Conservation (phyloP, 2,797 vertebrate species). For the Poeciliopsis gracilis region DNA sequence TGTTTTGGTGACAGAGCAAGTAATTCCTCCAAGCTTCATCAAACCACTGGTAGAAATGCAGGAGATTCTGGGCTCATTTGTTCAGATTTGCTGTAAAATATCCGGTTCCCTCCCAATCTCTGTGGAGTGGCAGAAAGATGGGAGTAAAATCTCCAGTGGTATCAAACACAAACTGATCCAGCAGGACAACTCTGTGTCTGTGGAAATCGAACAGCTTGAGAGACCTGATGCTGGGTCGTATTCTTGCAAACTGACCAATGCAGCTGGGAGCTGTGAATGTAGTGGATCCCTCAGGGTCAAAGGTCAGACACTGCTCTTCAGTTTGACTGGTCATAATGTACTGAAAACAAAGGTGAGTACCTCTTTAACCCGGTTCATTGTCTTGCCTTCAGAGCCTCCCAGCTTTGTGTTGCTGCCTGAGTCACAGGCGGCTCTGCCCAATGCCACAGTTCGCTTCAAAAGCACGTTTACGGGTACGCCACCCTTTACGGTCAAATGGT, state of each 20-base stretch:
- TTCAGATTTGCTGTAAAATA: slow-evolving; percentile 93
- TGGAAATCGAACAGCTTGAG: slow-evolving; percentile 90
- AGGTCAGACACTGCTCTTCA: slow-evolving; percentile 72
- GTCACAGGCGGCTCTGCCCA: slow-evolving; percentile 88
- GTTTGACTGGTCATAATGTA: slow-evolving; percentile 29
- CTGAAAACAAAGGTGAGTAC: slow-evolving; percentile 52
- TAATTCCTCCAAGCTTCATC: slow-evolving; percentile 93
- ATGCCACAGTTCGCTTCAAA: slow-evolving; percentile 91
- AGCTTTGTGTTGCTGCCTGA: slow-evolving; percentile 90
- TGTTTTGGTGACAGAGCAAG: slow-evolving; percentile 87
- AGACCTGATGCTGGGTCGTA: slow-evolving; percentile 90
- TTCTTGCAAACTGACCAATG: slow-evolving; percentile 90
- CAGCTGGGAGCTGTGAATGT: slow-evolving; percentile 90
- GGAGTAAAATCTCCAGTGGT: slow-evolving; percentile 87
- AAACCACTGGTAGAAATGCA: slow-evolving; percentile 92
- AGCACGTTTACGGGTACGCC: slow-evolving; percentile 92
- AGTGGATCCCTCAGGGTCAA: slow-evolving; percentile 83
- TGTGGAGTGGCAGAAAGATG: slow-evolving; percentile 96
- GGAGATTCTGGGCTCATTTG: slow-evolving; percentile 88
- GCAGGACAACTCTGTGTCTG: slow-evolving; percentile 88
- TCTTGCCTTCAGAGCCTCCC: slow-evolving; percentile 88
- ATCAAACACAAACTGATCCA: slow-evolving; percentile 91
- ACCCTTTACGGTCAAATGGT: slow-evolving; percentile 96
- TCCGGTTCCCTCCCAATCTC: slow-evolving; percentile 93
- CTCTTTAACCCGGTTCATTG: slow-evolving; percentile 58